A percentile compares a stretch with the other conserved stretches of the same genome.
Evolutionary conservation across 2,113 vertebrate species (phyloP).

Genomic region (Sardina pilchardus): DNA sequence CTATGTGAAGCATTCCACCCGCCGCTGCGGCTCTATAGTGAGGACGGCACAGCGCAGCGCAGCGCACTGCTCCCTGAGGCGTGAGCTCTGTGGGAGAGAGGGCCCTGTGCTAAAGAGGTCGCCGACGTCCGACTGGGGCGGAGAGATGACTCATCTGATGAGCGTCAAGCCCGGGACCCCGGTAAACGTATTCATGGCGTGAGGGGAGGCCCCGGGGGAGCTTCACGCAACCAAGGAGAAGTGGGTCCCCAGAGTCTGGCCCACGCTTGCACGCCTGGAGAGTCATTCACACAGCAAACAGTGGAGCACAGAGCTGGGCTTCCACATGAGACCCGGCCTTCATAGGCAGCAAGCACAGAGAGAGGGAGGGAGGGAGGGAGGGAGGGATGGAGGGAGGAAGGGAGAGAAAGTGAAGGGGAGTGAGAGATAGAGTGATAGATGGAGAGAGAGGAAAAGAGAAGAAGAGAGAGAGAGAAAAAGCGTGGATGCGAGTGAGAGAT

Average conservation of each 20-base stretch:
- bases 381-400: not conserved
- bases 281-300: not conserved
- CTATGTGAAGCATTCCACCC: not conserved
- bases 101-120: not conserved
- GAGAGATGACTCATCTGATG: conserved; percentile 6
- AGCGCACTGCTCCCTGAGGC: not conserved
- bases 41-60: too few species aligned
- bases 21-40: not conserved
- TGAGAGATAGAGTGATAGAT: too few species aligned
- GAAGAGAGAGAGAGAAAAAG: conserved; percentile 31
- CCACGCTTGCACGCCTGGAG: not conserved
- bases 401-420: too few species aligned
- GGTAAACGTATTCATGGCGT: not conserved
- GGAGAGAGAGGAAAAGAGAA: too few species aligned
- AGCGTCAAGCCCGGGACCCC: conserved; percentile 21
- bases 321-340: not conserved
- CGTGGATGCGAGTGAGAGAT: conserved; percentile 31
- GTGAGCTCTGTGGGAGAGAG: not conserved
- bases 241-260: not conserved
- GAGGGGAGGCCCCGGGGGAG: conserved; percentile 1
- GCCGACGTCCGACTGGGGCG: not conserved
- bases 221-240: not conserved
- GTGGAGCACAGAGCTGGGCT: not conserved
- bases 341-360: conserved; percentile 72
- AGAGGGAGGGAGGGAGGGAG: not conserved